phyloP scores from a whole-genome alignment of 2,797 vertebrate species.

The Muscicapa comitata region DNA sequence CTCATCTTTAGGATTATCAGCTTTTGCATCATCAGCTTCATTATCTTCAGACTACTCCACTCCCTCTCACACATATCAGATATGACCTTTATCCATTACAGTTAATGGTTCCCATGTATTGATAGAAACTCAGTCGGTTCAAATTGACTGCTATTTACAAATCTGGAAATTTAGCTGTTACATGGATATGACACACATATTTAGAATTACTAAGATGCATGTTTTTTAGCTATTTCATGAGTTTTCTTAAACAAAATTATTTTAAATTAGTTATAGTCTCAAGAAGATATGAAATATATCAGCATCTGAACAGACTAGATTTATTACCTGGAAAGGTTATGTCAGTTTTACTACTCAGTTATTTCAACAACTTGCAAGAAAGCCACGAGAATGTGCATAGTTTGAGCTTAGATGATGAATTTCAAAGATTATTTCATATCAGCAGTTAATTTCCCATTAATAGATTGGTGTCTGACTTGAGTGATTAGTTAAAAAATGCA shows the following conservation, averaged over 20 bases:
- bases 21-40: neutral
- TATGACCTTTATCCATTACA: neutral
- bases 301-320: neutral
- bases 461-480: neutral
- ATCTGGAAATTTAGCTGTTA: neutral
- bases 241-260: neutral
- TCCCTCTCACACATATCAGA: neutral
- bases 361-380: neutral
- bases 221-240: neutral
- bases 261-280: neutral
- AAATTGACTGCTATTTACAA: neutral
- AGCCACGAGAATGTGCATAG: neutral
- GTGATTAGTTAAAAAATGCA: neutral
- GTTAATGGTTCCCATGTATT: neutral
- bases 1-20: neutral
- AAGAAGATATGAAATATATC: neutral
- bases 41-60: neutral
- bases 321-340: neutral
- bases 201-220: neutral
- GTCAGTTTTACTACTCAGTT: neutral
- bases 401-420: neutral
- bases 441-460: neutral
- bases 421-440: neutral
- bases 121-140: neutral
- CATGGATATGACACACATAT: neutral